Evolutionary conservation across 1,140 invertebrate genomes (phyloP).

Genomic region (Cecropterus lyciades): DNA sequence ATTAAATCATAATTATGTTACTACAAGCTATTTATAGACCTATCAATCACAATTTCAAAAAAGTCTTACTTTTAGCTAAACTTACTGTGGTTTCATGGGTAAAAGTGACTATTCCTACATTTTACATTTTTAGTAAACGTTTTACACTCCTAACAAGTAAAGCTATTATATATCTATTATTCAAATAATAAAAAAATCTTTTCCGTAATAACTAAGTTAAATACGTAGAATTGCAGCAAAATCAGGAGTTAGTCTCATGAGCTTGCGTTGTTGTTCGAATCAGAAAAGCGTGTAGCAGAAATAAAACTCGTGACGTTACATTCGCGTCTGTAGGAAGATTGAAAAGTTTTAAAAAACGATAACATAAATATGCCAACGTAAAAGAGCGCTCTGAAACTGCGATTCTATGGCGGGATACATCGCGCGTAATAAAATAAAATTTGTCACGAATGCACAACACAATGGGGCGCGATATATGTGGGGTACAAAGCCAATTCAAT

Average conservation of each 20-base stretch:
- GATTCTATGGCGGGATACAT: slow-evolving; percentile 43
- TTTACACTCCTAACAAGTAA: too few species aligned
- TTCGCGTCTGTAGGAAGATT: slow-evolving; percentile 13
- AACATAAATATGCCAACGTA: slow-evolving; percentile 30
- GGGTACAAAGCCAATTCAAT: slow-evolving; percentile 71
- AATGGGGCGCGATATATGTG: slow-evolving; percentile 59
- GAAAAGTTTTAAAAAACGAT: slow-evolving; percentile 37
- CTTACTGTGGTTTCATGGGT: too few species aligned
- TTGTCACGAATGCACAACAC: slow-evolving; percentile 62
- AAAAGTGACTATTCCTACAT: too few species aligned
- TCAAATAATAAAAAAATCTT: too few species aligned
- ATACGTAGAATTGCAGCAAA: not conserved
- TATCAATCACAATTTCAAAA: too few species aligned
- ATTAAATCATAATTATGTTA: too few species aligned
- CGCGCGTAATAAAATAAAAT: slow-evolving; percentile 64
- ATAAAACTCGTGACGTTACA: slow-evolving; percentile 18
- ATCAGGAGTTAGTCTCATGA: not conserved
- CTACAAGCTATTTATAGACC: too few species aligned
- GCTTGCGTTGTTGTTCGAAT: not conserved
- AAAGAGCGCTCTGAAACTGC: slow-evolving; percentile 29
- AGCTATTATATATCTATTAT: too few species aligned
- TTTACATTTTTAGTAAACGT: too few species aligned
- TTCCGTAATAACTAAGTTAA: too few species aligned
- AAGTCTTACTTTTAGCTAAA: too few species aligned
- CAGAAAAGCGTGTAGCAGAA: not conserved